These are phyloP conservation scores for Tiphia femorata DNA, from an alignment of 2,888 invertebrate species.

Conservation along the genomic window DNA sequence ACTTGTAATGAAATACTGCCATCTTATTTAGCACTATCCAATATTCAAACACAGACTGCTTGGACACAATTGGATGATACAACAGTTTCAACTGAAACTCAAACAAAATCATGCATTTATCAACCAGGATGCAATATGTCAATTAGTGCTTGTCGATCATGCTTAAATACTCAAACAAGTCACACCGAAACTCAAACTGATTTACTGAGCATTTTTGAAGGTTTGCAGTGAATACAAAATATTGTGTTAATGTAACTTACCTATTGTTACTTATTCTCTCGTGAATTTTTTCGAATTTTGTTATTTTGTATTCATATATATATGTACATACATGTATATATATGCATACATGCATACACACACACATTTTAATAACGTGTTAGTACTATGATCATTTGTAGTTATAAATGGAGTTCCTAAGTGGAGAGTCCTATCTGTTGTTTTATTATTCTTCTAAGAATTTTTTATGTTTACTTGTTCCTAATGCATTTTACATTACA, in stretches of 20 bases:
- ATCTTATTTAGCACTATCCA: constrained; percentile 72
- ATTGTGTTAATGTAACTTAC: neutral
- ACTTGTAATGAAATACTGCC: constrained; percentile 73
- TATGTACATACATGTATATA: no score
- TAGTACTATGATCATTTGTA: no score
- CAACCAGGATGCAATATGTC: constrained; percentile 48
- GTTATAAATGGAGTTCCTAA: no score
- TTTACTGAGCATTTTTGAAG: constrained; percentile 62
- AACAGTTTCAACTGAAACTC: constrained; percentile 74
- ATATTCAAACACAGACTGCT: constrained; percentile 77
- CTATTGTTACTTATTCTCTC: constrained; percentile 1
- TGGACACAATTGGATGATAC: constrained; percentile 72
- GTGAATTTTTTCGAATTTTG: no score
- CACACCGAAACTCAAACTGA: constrained; percentile 73
- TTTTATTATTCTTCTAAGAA: no score
- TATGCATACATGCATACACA: no score
- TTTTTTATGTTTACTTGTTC: no score
- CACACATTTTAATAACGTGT: no score
- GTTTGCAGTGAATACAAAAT: constrained; percentile 40
- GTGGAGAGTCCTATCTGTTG: no score
- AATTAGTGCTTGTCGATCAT: constrained; percentile 49
- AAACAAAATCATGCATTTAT: constrained; percentile 66
- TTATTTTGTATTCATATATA: constrained; percentile 1
- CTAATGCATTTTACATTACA: no score
- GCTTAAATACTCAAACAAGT: constrained; percentile 64